phyloP scores from a whole-genome alignment of 2,797 vertebrate genomes.

The Syndactyla subalaris region DNA sequence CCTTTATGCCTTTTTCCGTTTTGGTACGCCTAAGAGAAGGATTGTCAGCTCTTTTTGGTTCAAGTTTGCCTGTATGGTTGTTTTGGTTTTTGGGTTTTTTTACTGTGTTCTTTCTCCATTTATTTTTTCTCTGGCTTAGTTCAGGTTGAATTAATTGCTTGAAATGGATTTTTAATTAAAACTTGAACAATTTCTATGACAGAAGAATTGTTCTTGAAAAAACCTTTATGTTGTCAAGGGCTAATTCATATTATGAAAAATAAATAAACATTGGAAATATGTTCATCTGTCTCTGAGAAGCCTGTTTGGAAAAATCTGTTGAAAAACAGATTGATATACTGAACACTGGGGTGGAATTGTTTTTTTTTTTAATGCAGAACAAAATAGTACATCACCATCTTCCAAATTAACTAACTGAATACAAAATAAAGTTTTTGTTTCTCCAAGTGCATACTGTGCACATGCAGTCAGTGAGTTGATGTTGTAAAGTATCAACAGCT shows the following conservation, averaged over 20 bases:
- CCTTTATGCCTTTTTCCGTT: neutral
- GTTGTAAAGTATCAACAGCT: neutral
- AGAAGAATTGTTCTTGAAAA: neutral
- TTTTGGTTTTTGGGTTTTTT: neutral
- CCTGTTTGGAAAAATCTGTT: neutral
- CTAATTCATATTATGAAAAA: neutral
- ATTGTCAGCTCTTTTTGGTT: neutral
- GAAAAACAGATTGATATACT: neutral
- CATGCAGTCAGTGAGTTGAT: neutral
- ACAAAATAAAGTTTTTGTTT: neutral
- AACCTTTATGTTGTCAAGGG: neutral
- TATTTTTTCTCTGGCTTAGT: neutral
- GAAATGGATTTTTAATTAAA: conserved; percentile 33
- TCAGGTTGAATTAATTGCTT: neutral
- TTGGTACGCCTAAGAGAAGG: neutral
- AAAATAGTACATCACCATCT: neutral
- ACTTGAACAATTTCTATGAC: neutral
- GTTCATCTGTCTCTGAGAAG: neutral
- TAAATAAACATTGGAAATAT: neutral
- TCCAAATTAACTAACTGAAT: neutral
- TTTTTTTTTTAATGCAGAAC: neutral
- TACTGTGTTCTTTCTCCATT: neutral
- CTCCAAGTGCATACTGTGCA: neutral
- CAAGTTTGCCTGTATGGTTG: neutral
- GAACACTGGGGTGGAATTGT: neutral